Evolutionary conservation across 2,888 invertebrate species (phyloP).

Genomic region (Limenitis camilla): DNA sequence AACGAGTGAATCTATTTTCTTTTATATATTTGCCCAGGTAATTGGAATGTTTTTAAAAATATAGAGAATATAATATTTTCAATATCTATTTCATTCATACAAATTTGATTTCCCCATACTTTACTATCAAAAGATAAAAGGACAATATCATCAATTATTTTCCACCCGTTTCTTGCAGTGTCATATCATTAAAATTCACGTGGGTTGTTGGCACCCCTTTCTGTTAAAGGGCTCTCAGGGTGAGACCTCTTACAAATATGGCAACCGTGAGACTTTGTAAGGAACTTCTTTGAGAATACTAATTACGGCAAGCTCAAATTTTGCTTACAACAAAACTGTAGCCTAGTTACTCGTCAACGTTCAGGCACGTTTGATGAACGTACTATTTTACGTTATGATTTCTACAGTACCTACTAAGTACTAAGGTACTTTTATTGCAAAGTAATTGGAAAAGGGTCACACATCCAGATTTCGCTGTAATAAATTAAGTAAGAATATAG

Average conservation of each 20-base stretch:
- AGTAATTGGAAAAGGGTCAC: too few species aligned
- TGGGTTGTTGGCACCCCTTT: conserved; percentile 19
- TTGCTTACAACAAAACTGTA: conserved; percentile 13
- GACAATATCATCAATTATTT: conserved; percentile 7
- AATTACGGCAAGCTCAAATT: conserved; percentile 19
- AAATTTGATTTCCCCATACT: background rate
- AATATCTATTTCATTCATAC: background rate
- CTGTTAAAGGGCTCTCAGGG: conserved; percentile 16
- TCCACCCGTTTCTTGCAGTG: conserved; percentile 13
- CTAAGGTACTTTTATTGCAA: too few species aligned
- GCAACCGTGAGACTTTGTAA: conserved; percentile 22
- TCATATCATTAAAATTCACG: conserved; percentile 24
- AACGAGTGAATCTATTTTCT: too few species aligned
- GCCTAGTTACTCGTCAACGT: conserved; percentile 2
- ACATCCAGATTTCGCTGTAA: too few species aligned
- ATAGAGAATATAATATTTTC: too few species aligned
- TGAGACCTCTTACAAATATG: conserved; percentile 17
- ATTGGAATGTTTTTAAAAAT: too few species aligned
- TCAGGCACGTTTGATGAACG: background rate
- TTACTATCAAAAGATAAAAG: background rate
- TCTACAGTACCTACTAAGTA: too few species aligned
- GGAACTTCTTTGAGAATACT: conserved; percentile 26
- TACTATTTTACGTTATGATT: too few species aligned
- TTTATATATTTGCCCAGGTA: too few species aligned
- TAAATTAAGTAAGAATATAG: too few species aligned